These are phyloP conservation scores for Channallabes apus DNA, from an alignment of 2,797 vertebrate species.

Conservation along the genomic window DNA sequence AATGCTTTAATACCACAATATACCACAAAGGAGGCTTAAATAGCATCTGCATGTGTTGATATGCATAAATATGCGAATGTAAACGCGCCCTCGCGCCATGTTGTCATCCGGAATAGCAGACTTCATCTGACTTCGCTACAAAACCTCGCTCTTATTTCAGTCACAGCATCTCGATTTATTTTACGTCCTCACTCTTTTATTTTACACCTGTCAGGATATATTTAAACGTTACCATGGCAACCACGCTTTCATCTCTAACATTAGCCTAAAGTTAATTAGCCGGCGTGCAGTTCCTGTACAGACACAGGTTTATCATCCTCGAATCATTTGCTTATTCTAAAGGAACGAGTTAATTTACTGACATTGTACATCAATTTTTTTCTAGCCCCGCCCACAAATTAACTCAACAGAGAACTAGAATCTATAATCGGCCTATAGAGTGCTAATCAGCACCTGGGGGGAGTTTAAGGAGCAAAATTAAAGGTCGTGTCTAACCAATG, in stretches of 20 bases:
- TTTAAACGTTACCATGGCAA: background rate
- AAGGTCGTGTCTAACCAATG: background rate
- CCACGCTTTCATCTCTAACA: background rate
- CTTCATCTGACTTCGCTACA: background rate
- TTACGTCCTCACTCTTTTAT: background rate
- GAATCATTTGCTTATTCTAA: background rate
- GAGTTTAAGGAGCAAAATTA: background rate
- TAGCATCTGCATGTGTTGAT: background rate
- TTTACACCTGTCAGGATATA: background rate
- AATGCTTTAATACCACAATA: background rate
- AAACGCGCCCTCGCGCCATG: background rate
- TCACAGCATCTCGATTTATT: background rate
- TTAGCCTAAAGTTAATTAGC: background rate
- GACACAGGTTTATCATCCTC: background rate
- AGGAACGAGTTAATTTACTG: background rate
- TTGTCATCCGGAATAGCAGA: background rate
- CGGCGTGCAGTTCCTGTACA: background rate
- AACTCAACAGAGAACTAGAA: background rate
- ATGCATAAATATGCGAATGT: background rate
- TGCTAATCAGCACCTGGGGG: background rate
- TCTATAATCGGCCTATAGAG: background rate
- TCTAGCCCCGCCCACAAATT: background rate
- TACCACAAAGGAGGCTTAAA: background rate
- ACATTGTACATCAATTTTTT: background rate
- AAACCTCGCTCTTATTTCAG: background rate